Conservation (phyloP, 2,888 invertebrate species). For the Mythimna impura region DNA sequence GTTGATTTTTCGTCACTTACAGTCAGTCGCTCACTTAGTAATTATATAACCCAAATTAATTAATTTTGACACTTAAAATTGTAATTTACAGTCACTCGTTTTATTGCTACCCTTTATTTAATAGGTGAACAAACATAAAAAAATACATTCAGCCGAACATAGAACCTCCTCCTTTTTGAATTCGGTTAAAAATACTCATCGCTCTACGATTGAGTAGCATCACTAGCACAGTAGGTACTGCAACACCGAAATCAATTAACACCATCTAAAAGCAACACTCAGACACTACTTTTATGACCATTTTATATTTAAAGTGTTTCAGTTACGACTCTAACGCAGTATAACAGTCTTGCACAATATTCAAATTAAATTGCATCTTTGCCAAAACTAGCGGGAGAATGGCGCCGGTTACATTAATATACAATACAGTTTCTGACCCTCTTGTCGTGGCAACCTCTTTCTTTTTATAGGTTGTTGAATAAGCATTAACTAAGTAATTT, state of each 20-base stretch:
- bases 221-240: not conserved
- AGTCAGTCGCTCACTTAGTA: too few relatives aligned
- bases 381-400: slow-evolving; percentile 89
- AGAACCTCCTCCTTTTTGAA: too few relatives aligned
- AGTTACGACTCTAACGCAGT: slow-evolving; percentile 82
- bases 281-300: slow-evolving; percentile 83
- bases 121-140: too few relatives aligned
- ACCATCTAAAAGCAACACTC: slow-evolving; percentile 71
- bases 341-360: slow-evolving; percentile 89
- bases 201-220: too few relatives aligned
- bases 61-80: too few relatives aligned
- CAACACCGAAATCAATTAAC: slow-evolving; percentile 76
- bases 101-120: too few relatives aligned
- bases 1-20: too few relatives aligned
- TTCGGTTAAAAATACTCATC: too few relatives aligned
- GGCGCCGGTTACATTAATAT: slow-evolving; percentile 89
- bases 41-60: too few relatives aligned
- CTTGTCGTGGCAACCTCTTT: slow-evolving; percentile 82
- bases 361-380: slow-evolving; percentile 91
- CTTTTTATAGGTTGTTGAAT: slow-evolving; percentile 89
- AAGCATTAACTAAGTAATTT: slow-evolving; percentile 86
- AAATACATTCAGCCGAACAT: too few relatives aligned
- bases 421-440: slow-evolving; percentile 88
- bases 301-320: slow-evolving; percentile 87
- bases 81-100: too few relatives aligned